phyloP scores from a whole-genome alignment of 2,113 vertebrate genomes.

The Labrus mixtus region DNA sequence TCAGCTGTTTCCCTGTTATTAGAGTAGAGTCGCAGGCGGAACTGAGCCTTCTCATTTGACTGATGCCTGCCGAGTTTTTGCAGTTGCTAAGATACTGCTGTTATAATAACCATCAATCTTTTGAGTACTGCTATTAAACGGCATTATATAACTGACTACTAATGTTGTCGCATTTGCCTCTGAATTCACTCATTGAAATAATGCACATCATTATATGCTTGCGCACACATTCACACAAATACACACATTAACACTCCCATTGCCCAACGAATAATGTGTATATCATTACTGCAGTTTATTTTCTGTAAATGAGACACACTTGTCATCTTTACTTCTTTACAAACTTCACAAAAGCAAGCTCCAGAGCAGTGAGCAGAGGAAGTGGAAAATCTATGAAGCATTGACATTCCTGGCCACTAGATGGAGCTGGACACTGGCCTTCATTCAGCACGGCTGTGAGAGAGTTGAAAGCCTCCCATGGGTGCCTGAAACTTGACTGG shows the following conservation, averaged over 20 bases:
- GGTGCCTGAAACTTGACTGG: slow-evolving; percentile 6
- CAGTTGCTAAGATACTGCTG: slow-evolving; percentile 78
- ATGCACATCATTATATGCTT: slow-evolving; percentile 29
- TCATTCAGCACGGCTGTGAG: slow-evolving; percentile 10
- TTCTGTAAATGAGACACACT: slow-evolving; percentile 36
- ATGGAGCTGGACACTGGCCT: slow-evolving; percentile 64
- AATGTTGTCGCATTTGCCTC: slow-evolving; percentile 54
- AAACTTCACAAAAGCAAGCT: background rate
- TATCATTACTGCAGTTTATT: slow-evolving; percentile 44
- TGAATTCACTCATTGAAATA: slow-evolving; percentile 50
- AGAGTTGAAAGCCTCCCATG: slow-evolving; percentile 19
- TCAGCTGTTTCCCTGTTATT: slow-evolving; percentile 71
- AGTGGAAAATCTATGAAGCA: background rate
- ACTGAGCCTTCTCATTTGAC: slow-evolving; percentile 75
- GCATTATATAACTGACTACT: slow-evolving; percentile 77
- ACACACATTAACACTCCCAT: slow-evolving; percentile 17
- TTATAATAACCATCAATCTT: slow-evolving; percentile 76
- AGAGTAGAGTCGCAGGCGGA: slow-evolving; percentile 70
- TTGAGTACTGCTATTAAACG: slow-evolving; percentile 83
- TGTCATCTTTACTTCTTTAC: slow-evolving; percentile 30
- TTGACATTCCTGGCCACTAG: slow-evolving; percentile 57
- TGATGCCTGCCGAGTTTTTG: slow-evolving; percentile 74
- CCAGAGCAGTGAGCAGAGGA: background rate
- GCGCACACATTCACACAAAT: slow-evolving; percentile 10
- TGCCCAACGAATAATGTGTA: slow-evolving; percentile 19